Evolutionary conservation across 2,888 invertebrate species (phyloP).

Genomic region (Himalopsyche kuldschensis): DNA sequence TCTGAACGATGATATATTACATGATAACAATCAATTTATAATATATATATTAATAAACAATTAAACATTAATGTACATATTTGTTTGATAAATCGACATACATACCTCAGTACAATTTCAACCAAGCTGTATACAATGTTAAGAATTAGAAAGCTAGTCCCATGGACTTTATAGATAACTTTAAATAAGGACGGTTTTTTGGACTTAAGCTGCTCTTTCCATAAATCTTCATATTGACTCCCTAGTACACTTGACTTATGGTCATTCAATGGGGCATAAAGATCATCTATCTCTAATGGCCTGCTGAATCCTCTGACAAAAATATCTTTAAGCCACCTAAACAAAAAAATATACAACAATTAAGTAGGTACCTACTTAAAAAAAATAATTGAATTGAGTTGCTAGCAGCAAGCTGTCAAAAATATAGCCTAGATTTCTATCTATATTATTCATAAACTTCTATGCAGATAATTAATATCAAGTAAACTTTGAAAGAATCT

Average conservation of each 20-base stretch:
- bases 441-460: no score
- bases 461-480: no score
- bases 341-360: neutral
- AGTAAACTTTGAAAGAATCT: no score
- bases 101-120: conserved; percentile 49
- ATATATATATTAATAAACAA: no score
- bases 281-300: conserved; percentile 59
- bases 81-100: no score
- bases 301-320: conserved; percentile 55
- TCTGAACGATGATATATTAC: no score
- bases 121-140: conserved; percentile 48
- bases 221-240: conserved; percentile 48
- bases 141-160: conserved; percentile 47
- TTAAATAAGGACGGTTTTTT: conserved; percentile 48
- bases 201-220: conserved; percentile 48
- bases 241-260: conserved; percentile 58
- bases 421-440: neutral
- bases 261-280: conserved; percentile 57
- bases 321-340: conserved; percentile 53
- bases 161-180: conserved; percentile 50
- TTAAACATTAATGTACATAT: no score
- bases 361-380: no score
- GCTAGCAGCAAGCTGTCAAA: neutral
- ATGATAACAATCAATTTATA: no score
- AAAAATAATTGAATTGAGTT: neutral